phyloP scores from a whole-genome alignment of 2,113 vertebrate genomes.

The Alectura lathami region DNA sequence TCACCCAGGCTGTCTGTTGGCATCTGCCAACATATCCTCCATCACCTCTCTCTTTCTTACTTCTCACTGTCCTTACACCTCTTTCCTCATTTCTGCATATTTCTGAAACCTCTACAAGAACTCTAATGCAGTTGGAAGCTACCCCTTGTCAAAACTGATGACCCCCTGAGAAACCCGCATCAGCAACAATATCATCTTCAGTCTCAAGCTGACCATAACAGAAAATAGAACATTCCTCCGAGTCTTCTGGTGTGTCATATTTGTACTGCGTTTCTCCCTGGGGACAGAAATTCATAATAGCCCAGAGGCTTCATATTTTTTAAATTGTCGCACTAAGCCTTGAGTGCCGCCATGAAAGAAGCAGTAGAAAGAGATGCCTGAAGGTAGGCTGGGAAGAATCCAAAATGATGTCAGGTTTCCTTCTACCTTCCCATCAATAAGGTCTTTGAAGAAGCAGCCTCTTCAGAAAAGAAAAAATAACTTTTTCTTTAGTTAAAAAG shows the following conservation, averaged over 20 bases:
- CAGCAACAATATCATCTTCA: background rate
- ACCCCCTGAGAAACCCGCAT: background rate
- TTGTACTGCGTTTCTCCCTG: conserved; percentile 11
- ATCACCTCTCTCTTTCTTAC: background rate
- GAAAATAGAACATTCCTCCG: conserved; percentile 6
- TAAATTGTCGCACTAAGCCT: conserved; percentile 55
- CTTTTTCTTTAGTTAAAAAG: conserved; percentile 53
- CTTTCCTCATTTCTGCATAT: background rate
- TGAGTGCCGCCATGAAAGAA: conserved; percentile 49
- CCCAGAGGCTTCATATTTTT: conserved; percentile 59
- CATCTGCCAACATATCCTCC: conserved; percentile 53
- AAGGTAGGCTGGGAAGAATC: conserved; percentile 66
- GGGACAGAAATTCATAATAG: conserved; percentile 55
- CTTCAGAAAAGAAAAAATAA: conserved; percentile 52
- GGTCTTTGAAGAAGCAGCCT: conserved; percentile 45
- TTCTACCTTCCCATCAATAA: conserved; percentile 66
- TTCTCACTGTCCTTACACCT: conserved; percentile 7
- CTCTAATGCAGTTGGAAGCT: background rate
- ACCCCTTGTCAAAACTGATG: background rate
- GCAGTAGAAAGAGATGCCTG: conserved; percentile 57
- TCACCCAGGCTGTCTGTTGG: conserved; percentile 67
- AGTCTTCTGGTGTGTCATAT: background rate
- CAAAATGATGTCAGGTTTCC: conserved; percentile 64
- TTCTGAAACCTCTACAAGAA: background rate
- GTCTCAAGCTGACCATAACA: background rate